Evolutionary conservation across 2,797 vertebrate genomes (phyloP).

Genomic region (Neopelma chrysocephalum): DNA sequence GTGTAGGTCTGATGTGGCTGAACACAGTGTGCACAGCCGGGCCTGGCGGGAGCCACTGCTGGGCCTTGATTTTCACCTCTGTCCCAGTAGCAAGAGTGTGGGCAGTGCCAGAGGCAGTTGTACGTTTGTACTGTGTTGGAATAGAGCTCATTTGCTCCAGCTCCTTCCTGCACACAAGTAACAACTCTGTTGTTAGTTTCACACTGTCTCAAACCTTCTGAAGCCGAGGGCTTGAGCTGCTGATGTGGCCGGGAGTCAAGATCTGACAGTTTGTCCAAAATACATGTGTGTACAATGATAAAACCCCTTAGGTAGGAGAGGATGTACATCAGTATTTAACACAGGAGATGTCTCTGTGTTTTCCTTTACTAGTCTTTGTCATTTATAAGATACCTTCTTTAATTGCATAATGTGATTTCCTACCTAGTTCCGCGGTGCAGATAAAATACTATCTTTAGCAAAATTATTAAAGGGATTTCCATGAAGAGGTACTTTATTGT

Average conservation of each 20-base stretch:
- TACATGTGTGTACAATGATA: fast-evolving
- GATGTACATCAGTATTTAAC: background rate
- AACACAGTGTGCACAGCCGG: fast-evolving
- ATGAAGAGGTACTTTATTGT: background rate
- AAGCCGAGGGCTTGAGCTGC: background rate
- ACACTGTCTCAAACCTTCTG: background rate
- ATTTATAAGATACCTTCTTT: background rate
- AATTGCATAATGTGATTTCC: background rate
- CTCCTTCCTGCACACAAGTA: fast-evolving
- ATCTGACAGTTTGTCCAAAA: background rate
- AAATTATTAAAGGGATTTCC: background rate
- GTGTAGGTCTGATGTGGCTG: fast-evolving
- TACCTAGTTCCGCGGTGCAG: background rate
- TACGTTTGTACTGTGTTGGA: background rate
- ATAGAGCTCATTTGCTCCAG: fast-evolving
- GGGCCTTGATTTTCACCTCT: background rate
- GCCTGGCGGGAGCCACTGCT: background rate
- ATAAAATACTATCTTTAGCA: background rate
- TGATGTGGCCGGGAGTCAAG: background rate
- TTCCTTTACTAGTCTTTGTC: background rate
- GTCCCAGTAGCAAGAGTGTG: fast-evolving
- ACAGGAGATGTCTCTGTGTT: background rate
- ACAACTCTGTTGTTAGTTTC: background rate
- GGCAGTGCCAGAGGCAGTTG: background rate
- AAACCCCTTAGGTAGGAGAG: background rate